Evolutionary conservation across 2,797 vertebrate species (phyloP).

Genomic region (Heterohyrax brucei): DNA sequence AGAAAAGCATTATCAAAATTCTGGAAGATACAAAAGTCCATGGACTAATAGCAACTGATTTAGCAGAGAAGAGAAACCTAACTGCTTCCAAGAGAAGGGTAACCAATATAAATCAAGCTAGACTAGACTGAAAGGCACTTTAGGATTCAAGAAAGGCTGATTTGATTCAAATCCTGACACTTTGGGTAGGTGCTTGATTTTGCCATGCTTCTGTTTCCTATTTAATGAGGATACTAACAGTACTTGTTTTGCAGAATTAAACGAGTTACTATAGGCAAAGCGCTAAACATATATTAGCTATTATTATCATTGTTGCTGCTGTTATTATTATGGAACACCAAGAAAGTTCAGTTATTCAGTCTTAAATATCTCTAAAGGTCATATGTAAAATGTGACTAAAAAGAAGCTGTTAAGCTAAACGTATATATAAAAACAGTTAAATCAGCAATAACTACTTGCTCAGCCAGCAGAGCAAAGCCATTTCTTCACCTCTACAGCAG

Average conservation of each 20-base stretch:
- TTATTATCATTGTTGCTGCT: background rate
- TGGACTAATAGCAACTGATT: background rate
- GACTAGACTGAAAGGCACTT: background rate
- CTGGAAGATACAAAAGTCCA: background rate
- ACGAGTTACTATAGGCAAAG: background rate
- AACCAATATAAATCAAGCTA: background rate
- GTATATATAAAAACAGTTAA: background rate
- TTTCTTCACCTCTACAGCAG: background rate
- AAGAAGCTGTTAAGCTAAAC: background rate
- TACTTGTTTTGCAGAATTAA: background rate
- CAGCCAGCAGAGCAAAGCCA: background rate
- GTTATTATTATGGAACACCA: background rate
- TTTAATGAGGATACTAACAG: background rate
- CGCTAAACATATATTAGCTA: background rate
- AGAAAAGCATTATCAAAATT: background rate
- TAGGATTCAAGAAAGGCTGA: background rate
- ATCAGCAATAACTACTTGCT: background rate
- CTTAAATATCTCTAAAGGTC: background rate
- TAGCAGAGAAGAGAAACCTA: background rate
- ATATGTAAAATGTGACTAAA: background rate
- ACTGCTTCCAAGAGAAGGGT: background rate
- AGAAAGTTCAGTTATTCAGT: background rate
- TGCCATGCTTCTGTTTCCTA: background rate
- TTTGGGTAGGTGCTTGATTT: background rate
- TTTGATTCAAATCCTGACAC: background rate